Evolutionary conservation across 2,797 vertebrate species (phyloP), one percentile per base, ranked within the genome.

Genomic region (Sandelia bainsii): DNA sequence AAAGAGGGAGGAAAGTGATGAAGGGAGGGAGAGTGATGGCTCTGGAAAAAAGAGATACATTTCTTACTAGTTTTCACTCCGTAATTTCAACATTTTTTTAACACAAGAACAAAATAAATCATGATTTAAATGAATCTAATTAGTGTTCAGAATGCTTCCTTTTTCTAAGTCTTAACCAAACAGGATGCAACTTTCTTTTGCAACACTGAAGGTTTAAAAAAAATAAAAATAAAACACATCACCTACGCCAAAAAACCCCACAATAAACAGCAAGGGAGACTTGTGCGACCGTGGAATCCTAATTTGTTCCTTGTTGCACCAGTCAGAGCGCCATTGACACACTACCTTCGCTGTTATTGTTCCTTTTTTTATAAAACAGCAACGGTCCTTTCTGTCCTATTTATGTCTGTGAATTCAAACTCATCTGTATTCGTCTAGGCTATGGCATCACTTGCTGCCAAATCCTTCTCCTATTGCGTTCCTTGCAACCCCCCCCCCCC

Each of bases 391-490:
- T 82, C 70, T 73, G 52, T 60, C 56, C 51, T 48, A 69, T 82
- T 71, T 71, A 69, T 69, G 61, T 77, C 60, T 52, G 63, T 80
- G 73, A 90, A 86, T 82, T 82, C 65, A 67, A 78, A 73, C 85
- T 85, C 77, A 88, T 88, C 85, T 87, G 87, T 91, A 93, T 91
- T 84, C 88, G 6, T 66, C 69, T 1, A 8, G 72, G 78, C 82
- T 81, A 40, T 58, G 4, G 65, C 71, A 72, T 57, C 76, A 78
- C 75, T 82, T 11, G 11, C 83, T 83, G 85, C 88, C 87, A 89
- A 90, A 83, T 86, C 77, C 78, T 61, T 64, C 75, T 82, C 79
- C 64, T 80, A 63, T 79, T 75, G 80, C 53, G 14, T 72, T 83
- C 39, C 62, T 87, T 71, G 81, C 59, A 75, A 85, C 48, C 25